Conservation (phyloP, 2,888 invertebrate genomes). For the Erebia palarica region DNA sequence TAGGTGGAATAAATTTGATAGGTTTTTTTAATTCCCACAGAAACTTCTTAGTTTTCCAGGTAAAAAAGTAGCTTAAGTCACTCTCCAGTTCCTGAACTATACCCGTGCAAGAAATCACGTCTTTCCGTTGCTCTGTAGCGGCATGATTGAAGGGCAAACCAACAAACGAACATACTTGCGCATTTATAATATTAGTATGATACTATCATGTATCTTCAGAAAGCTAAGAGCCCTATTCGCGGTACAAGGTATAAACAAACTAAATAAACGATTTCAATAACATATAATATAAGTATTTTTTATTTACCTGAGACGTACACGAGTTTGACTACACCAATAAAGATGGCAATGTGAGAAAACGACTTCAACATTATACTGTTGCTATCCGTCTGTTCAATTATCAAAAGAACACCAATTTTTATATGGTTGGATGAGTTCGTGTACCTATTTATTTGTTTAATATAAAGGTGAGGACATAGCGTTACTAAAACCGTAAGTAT, state of each 20-base stretch:
- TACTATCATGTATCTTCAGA: too few relatives aligned
- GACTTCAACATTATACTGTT: conserved; percentile 52
- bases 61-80: too few relatives aligned
- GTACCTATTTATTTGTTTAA: not conserved
- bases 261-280: too few relatives aligned
- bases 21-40: too few relatives aligned
- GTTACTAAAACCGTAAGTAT: not conserved
- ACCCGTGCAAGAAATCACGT: too few relatives aligned
- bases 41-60: too few relatives aligned
- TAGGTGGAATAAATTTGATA: too few relatives aligned
- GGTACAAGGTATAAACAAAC: too few relatives aligned
- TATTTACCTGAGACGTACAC: conserved; percentile 11
- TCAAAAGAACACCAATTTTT: conserved; percentile 48
- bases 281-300: not conserved
- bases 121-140: too few relatives aligned
- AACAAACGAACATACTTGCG: not conserved
- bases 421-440: conserved; percentile 46
- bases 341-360: conserved; percentile 47
- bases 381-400: conserved; percentile 40
- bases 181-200: not conserved
- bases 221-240: too few relatives aligned
- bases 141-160: too few relatives aligned
- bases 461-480: not conserved
- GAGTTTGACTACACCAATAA: conserved; percentile 11
- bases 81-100: too few relatives aligned